phyloP scores from a whole-genome alignment of 2,888 invertebrate species.

The Drosophila ochracea region DNA sequence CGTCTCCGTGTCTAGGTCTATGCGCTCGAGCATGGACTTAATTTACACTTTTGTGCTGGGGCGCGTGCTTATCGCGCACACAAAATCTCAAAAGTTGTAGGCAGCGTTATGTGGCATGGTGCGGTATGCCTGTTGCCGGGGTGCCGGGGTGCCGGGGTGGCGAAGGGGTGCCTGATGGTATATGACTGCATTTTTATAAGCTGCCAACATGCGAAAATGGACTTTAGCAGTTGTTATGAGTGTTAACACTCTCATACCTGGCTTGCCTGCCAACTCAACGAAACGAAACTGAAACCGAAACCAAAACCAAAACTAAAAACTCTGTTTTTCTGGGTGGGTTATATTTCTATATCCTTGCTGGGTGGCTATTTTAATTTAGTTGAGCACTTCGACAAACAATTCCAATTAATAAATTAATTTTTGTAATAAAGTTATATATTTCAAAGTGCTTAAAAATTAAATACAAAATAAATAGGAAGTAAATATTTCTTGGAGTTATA shows the following conservation, averaged over 20 bases:
- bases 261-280: slow-evolving; percentile 35
- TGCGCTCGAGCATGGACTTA: slow-evolving; percentile 67
- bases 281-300: slow-evolving; percentile 57
- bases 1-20: slow-evolving; percentile 47
- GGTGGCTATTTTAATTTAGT: not conserved
- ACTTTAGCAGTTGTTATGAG: slow-evolving; percentile 82
- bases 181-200: slow-evolving; percentile 81
- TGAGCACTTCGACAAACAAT: not conserved
- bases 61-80: slow-evolving; percentile 81
- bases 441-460: not conserved
- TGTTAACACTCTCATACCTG: slow-evolving; percentile 79
- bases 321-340: not conserved
- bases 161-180: slow-evolving; percentile 46
- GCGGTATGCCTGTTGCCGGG: not conserved
- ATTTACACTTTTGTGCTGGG: slow-evolving; percentile 81
- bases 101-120: not conserved
- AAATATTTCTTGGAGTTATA: not conserved
- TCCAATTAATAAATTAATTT: not conserved
- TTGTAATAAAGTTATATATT: not conserved
- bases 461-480: not conserved
- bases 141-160: not conserved
- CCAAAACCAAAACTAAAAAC: slow-evolving; percentile 41
- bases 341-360: slow-evolving; percentile 4
- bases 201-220: slow-evolving; percentile 84
- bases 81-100: slow-evolving; percentile 74